These are phyloP conservation scores for Ranitomeya imitator DNA, from an alignment of 2,113 vertebrate species.

Conservation along the genomic window DNA sequence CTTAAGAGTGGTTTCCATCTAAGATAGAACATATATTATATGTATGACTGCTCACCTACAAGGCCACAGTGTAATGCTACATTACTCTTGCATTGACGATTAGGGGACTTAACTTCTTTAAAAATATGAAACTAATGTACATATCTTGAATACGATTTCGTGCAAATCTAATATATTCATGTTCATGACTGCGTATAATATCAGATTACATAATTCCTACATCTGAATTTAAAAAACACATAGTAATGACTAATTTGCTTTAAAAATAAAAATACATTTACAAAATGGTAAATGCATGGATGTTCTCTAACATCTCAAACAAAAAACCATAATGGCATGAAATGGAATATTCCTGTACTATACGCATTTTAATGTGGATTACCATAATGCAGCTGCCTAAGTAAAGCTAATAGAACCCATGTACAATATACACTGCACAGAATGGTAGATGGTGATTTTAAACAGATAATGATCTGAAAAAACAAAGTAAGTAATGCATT, in stretches of 20 bases:
- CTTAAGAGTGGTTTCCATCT: too few species aligned
- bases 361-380: slow-evolving; percentile 13
- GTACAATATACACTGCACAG: slow-evolving; percentile 6
- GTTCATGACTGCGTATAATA: too few species aligned
- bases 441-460: slow-evolving; percentile 2
- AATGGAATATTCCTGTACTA: neutral
- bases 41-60: too few species aligned
- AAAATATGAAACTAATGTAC: too few species aligned
- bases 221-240: neutral
- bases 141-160: too few species aligned
- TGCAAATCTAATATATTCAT: too few species aligned
- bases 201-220: neutral
- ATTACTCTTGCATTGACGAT: too few species aligned
- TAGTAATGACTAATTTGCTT: neutral
- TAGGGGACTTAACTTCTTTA: too few species aligned
- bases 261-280: neutral
- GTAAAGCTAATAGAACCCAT: slow-evolving; percentile 11
- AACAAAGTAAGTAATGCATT: slow-evolving; percentile 29
- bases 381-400: slow-evolving; percentile 24
- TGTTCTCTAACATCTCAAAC: neutral
- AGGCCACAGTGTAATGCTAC: too few species aligned
- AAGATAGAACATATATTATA: too few species aligned
- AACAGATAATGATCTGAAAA: slow-evolving; percentile 51
- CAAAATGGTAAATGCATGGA: neutral
- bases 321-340: neutral